Conservation (phyloP, 2,113 vertebrate species). For the Sceloporus undulatus region DNA sequence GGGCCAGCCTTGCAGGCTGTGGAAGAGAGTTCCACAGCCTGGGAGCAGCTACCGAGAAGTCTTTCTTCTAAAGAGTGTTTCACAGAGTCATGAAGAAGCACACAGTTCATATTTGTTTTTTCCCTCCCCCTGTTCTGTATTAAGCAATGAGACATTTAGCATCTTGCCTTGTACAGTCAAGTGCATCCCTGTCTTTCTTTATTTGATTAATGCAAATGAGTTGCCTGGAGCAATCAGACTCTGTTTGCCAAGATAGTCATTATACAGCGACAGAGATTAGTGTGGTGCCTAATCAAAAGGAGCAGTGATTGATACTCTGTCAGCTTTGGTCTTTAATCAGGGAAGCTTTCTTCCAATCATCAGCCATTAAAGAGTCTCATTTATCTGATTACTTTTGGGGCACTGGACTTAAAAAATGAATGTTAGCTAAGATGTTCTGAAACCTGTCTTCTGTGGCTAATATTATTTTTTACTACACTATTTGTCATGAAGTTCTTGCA, state of each 20-base stretch:
- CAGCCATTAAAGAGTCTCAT: constrained; percentile 61
- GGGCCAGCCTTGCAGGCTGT: too few species aligned
- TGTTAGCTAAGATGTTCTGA: constrained; percentile 30
- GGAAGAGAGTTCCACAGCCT: too few species aligned
- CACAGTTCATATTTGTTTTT: neutral
- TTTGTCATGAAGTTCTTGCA: constrained; percentile 17
- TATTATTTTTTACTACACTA: constrained; percentile 6
- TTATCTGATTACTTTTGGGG: constrained; percentile 65
- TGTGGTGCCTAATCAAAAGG: constrained; percentile 71
- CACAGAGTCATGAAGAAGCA: neutral
- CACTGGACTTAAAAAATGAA: constrained; percentile 32
- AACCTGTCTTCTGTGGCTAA: constrained; percentile 5
- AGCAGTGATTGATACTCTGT: constrained; percentile 72
- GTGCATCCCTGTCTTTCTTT: constrained; percentile 57
- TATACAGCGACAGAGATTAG: constrained; percentile 74
- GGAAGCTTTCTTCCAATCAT: constrained; percentile 66
- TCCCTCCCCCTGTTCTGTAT: constrained; percentile 32
- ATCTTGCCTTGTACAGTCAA: constrained; percentile 41
- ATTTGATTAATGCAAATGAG: constrained; percentile 74
- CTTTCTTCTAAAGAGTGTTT: neutral
- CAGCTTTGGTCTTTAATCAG: constrained; percentile 73
- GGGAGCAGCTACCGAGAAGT: neutral
- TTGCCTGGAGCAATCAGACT: constrained; percentile 68
- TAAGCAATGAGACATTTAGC: constrained; percentile 33
- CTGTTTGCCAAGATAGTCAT: constrained; percentile 69